These are phyloP conservation scores for Tapera naevia DNA, from an alignment of 2,797 vertebrate species.

Conservation along the genomic window DNA sequence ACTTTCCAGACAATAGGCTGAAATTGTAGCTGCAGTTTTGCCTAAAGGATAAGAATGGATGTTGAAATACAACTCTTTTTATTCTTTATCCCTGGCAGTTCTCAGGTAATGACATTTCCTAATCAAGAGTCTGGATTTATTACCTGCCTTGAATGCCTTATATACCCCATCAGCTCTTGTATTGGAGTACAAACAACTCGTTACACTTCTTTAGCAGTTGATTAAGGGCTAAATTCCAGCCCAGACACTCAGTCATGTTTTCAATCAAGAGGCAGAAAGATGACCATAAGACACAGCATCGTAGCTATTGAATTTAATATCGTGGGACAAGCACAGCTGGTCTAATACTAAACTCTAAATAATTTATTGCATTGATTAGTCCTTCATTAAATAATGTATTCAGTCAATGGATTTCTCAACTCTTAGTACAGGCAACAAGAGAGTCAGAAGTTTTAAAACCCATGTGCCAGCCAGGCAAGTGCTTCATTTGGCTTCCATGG, in stretches of 20 bases:
- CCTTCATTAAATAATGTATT: not conserved
- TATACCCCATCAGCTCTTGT: not conserved
- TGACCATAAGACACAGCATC: not conserved
- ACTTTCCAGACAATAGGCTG: not conserved
- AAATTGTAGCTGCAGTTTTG: not conserved
- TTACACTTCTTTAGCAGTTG: not conserved
- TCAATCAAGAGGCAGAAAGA: not conserved
- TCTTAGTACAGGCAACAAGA: not conserved
- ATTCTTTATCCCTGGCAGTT: not conserved
- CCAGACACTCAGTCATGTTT: not conserved
- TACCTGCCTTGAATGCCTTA: not conserved
- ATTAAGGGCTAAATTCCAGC: not conserved
- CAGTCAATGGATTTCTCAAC: not conserved
- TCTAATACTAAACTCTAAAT: not conserved
- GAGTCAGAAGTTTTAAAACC: fast-evolving
- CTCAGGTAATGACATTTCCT: not conserved
- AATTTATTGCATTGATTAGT: not conserved
- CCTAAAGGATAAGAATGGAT: not conserved
- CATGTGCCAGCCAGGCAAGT: fast-evolving
- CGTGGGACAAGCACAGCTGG: not conserved
- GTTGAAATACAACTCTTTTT: not conserved
- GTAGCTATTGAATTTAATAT: fast-evolving
- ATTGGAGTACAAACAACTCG: not conserved
- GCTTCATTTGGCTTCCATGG: fast-evolving
- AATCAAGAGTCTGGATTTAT: not conserved